These are phyloP conservation scores for Synergus itoensis DNA, from an alignment of 2,888 invertebrate species.

Conservation along the genomic window DNA sequence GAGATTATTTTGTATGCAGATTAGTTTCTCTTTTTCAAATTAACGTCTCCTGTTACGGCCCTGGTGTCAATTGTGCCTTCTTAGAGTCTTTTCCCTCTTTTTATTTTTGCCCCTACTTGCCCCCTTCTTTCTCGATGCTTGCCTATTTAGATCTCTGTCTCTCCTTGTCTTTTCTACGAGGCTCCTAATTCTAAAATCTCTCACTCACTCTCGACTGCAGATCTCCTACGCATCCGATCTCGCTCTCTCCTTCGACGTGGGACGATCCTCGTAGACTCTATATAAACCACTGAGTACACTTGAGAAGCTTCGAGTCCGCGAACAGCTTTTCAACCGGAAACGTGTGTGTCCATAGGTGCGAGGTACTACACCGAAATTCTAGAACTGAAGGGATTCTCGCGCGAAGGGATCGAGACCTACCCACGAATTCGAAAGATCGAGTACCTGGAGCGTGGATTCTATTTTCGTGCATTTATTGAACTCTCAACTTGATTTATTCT, in stretches of 20 bases:
- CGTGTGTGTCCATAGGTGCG: slow-evolving; percentile 46
- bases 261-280: slow-evolving; percentile 70
- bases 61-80: slow-evolving; percentile 20
- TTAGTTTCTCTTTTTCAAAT: slow-evolving; percentile 26
- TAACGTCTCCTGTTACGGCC: slow-evolving; percentile 11
- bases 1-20: not conserved
- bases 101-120: slow-evolving; percentile 19
- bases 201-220: slow-evolving; percentile 41
- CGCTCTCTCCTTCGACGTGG: slow-evolving; percentile 63
- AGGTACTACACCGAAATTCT: slow-evolving; percentile 4
- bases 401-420: slow-evolving; percentile 17
- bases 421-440: slow-evolving; percentile 4
- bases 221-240: slow-evolving; percentile 45
- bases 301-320: slow-evolving; percentile 59
- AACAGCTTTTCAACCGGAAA: slow-evolving; percentile 51
- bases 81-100: slow-evolving; percentile 20
- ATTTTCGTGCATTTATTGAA: not conserved
- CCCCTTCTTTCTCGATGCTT: slow-evolving; percentile 43
- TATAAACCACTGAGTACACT: slow-evolving; percentile 70
- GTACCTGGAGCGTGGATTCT: slow-evolving; percentile 14
- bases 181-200: slow-evolving; percentile 29
- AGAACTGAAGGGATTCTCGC: not conserved
- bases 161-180: slow-evolving; percentile 24
- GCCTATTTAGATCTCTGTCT: slow-evolving; percentile 34
- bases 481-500: not conserved